Percentiles rank a stretch among this genome's conserved stretches.
Conservation (phyloP, 2,113 vertebrate genomes). For the Alces alces region DNA sequence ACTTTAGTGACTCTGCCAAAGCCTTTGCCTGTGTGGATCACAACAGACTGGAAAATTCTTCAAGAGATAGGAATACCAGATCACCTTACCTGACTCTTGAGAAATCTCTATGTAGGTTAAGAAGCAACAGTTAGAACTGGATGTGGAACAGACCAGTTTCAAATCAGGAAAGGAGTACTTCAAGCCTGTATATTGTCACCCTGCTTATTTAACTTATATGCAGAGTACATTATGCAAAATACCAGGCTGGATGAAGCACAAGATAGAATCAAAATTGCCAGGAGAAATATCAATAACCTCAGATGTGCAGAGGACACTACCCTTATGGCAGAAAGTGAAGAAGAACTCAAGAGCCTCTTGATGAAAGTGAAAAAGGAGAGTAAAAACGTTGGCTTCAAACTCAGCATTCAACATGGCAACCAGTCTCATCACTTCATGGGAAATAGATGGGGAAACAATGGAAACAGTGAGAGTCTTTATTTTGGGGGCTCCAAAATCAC, state of each 20-base stretch:
- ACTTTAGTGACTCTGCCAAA: neutral
- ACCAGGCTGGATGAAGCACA: neutral
- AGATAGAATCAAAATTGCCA: neutral
- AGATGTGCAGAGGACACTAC: neutral
- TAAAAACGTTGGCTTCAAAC: neutral
- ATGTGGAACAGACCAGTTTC: accelerated
- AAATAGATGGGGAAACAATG: neutral
- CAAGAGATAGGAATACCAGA: neutral
- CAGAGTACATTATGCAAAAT: neutral
- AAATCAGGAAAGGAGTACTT: accelerated
- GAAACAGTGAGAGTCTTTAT: neutral
- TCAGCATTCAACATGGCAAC: neutral
- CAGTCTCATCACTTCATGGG: neutral
- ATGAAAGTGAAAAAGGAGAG: neutral
- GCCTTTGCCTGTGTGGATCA: neutral
- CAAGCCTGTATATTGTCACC: neutral
- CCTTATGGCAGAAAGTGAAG: neutral
- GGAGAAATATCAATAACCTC: neutral
- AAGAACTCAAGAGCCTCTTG: neutral
- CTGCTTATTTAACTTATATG: neutral
- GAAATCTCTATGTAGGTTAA: neutral
- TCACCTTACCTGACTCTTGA: neutral
- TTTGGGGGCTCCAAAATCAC: neutral
- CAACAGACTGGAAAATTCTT: neutral
- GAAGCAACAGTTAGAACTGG: neutral